Percentiles rank a stretch among this genome's conserved stretches.
Evolutionary conservation across 1,140 invertebrate genomes (phyloP).

Genomic region (Triops cancriformis): DNA sequence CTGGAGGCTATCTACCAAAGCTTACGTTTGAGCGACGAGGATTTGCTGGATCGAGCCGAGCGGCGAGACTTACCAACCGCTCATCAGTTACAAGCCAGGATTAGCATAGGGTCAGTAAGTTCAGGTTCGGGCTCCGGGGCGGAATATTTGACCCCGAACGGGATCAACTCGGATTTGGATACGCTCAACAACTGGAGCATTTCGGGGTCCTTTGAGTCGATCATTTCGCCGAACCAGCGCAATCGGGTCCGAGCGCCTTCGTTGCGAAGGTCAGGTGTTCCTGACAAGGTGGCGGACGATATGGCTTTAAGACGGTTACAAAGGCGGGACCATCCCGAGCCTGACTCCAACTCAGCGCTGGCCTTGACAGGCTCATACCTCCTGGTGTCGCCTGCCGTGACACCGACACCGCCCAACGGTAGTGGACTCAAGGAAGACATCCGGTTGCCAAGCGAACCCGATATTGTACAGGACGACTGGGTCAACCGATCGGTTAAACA

Average conservation of each 20-base stretch:
- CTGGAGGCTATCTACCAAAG: conserved; percentile 69
- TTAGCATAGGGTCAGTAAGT: neutral
- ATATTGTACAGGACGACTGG: conserved; percentile 72
- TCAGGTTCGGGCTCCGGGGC: conserved; percentile 18
- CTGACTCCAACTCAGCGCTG: conserved; percentile 36
- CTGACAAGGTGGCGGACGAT: conserved; percentile 62
- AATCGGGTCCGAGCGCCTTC: conserved; percentile 35
- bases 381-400: conserved; percentile 55
- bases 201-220: conserved; percentile 30
- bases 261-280: conserved; percentile 40
- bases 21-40: conserved; percentile 51
- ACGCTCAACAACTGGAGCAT: conserved; percentile 32
- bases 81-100: conserved; percentile 34
- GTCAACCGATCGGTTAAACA: conserved; percentile 67
- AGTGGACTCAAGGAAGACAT: neutral
- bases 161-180: conserved; percentile 30
- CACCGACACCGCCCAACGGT: conserved; percentile 29
- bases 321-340: conserved; percentile 18
- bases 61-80: conserved; percentile 56
- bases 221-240: conserved; percentile 31
- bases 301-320: conserved; percentile 67
- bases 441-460: conserved; percentile 51
- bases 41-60: conserved; percentile 65
- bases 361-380: conserved; percentile 62
- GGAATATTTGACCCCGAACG: neutral